Evolutionary conservation across 2,113 vertebrate genomes (phyloP), one percentile per base, ranked within the genome.

Genomic region (Pseudorectes ferrugineus): DNA sequence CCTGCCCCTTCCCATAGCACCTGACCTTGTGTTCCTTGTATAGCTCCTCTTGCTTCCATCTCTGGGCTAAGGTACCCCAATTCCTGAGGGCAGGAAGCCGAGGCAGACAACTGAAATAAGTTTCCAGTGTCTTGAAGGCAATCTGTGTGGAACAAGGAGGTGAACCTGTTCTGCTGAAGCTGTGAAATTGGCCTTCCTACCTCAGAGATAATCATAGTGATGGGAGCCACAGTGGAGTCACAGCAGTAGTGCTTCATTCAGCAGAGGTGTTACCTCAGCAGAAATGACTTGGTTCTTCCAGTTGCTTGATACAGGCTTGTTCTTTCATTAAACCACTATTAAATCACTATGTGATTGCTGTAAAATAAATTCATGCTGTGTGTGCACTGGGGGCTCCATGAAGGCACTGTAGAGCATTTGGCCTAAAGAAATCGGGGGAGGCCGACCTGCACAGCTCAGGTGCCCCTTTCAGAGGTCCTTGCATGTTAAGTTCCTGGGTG

Each of bases 21-120:
- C 46, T 52, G 61, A 25, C 25, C 33, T 52, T 14, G 1, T 2
- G 3, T 62, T 68, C 24, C 40, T 65, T 57, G 31, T 24, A 3
- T 49, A 43, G 14, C 23, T 84, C 9, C 55, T 72, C 63, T 73
- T 0, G 0, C 5, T n/a, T 7, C 2, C 0, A 0, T 83, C 45
- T 42, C 22, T 48, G 31, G n/a, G 61, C 31, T 59, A 8, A 38
- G 38, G 29, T 24, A 13, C 13, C 24, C 22, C 5, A 1, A 16
- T 70, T 81, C 38, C 59, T 84, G 24, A 42, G 63, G 49, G 25
- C 40, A 36, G 45, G 24, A 80, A 55, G 33, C 62, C 77, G 66
- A 79, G 81, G n/a, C 52, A 65, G 40, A 57, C 23, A 42, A 23
- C 18, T 65, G 49, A 81, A 68, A 23, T 45, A 28, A 0, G 0